Base-by-base conservation (phyloP, 2,797 vertebrate genomes). In the Cryptoprocta ferox region DNA sequence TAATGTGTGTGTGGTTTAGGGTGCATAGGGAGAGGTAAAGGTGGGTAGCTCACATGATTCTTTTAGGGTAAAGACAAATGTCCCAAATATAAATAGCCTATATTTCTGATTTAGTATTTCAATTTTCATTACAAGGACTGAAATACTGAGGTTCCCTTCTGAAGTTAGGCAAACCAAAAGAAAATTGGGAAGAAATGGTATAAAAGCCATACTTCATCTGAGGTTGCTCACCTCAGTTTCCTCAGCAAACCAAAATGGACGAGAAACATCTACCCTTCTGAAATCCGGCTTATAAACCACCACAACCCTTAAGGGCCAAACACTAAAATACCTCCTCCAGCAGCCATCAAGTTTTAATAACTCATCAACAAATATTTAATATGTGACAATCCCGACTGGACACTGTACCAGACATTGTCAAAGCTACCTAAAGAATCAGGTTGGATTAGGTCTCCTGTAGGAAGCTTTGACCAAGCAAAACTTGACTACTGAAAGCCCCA, bases 1-100 rank as follows among this genome's bases (percentile, higher is more conserved):
- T 37, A 63, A 28, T 26, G 19, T 39, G 42, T 37, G n/a, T 95
- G 50, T 82, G 13, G 8, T 39, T 92, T 76, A 21, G 6, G 32
- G 10, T 39, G 0, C 15, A 66, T 9, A 4, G n/a, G 18, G 18
- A 87, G n/a, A 68, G 13, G 6, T 5, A 92, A 68, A 14, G 14
- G 7, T n/a, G 2, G 8, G 2, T 50, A 45, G 9, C 21, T 89
- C 56, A 45, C 24, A 10, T 30, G 16, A 82, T 92, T 79, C 15
- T 91, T 65, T 85, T 81, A 90, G 10, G n/a, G 11, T 53, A 91
- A 88, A 89, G 56, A 79, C 11, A 83, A 97, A 61, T 83, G 9
- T 48, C 48, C 15, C 78, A 73, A 56, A 68, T 19, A 78, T 30
- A 78, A 91, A 39, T 14, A 70, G 61, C 4, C 50, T 75, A 28